Evolutionary conservation across 2,888 invertebrate genomes (phyloP), one percentile per base, ranked within the genome.

Genomic region (Netelia melanura): DNA sequence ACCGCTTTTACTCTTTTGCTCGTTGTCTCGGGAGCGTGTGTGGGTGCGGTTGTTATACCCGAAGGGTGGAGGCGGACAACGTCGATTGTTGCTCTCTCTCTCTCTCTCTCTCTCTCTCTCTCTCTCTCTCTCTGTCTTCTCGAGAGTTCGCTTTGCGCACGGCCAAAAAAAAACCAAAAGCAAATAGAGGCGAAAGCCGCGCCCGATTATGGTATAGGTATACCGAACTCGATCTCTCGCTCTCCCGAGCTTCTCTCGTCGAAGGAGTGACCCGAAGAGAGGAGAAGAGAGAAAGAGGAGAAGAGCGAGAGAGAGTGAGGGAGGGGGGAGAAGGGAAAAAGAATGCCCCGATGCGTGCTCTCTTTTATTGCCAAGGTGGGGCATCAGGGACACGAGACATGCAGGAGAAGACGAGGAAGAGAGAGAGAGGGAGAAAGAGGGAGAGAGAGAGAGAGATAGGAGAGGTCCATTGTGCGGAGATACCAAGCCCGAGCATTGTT

Each of bases 401-500:
- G 52, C 54, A 11, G 43, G 30, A 48, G 25, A 48, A 8, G n/a
- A 8, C 2, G 11, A 17, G 21, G 38, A 43, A 58, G 58, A 58
- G 43, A 58, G 23, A 10, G 17, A 17, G 17, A 0, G 17, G 0
- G 17, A 17, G 0, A 17, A 11, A n/a, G 48, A 67, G 17, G 54
- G 54, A 54, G 65, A 70, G 76, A 54, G 67, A 23, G 56, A 76
- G 21, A 43, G 56, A 72, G 64, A 68, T 23, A 74, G 2, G 25
- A 74, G 74, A 54, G 75, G 72, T 79, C 89, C 87, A 90, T 90
- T 90, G 90, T 89, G 90, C 88, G 88, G 89, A 89, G 89, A 90
- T 90, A 88, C 85, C 54, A 61, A 81, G 75, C 76, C 80, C 88
- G 87, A 86, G 89, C 87, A 90, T 91, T 91, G 90, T 91, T 90